Conservation (phyloP, 2,888 invertebrate genomes). For the Hirtodrosophila trivittata region DNA sequence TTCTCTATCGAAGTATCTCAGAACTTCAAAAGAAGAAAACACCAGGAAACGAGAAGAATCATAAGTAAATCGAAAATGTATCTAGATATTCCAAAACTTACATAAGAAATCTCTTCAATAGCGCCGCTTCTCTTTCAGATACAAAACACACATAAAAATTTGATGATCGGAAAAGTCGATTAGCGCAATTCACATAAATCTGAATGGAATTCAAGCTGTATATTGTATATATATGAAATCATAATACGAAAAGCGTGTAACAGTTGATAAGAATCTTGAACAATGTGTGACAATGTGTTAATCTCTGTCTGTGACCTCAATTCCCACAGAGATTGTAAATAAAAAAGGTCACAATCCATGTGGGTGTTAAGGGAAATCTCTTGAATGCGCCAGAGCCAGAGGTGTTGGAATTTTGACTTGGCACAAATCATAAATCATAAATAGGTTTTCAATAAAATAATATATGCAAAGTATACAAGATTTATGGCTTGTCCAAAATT, state of each 20-base stretch:
- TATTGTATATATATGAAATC: slow-evolving; percentile 15
- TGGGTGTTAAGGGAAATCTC: slow-evolving; percentile 50
- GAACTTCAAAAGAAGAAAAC: too few relatives aligned
- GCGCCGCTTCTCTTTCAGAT: too few relatives aligned
- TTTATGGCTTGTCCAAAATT: slow-evolving; percentile 71
- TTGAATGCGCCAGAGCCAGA: slow-evolving; percentile 39
- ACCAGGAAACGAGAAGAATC: too few relatives aligned
- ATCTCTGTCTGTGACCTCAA: slow-evolving; percentile 68
- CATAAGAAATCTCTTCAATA: too few relatives aligned
- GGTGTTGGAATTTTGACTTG: slow-evolving; percentile 62
- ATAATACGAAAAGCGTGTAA: slow-evolving; percentile 71
- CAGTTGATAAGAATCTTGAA: slow-evolving; percentile 68
- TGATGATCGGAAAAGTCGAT: slow-evolving; percentile 4
- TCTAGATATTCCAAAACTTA: too few relatives aligned
- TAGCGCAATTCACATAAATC: not conserved
- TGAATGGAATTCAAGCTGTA: slow-evolving; percentile 18
- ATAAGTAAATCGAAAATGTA: too few relatives aligned
- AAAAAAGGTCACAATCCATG: slow-evolving; percentile 50
- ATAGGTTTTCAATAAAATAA: slow-evolving; percentile 62
- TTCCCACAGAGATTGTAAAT: slow-evolving; percentile 57
- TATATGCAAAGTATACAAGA: slow-evolving; percentile 75
- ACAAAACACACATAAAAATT: slow-evolving; percentile 3
- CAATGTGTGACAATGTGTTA: slow-evolving; percentile 68
- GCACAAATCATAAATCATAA: slow-evolving; percentile 68
- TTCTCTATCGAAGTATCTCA: too few relatives aligned